These are phyloP conservation scores for Plumapathes pennacea DNA, from an alignment of 92 coral and sea anemone species.

Conservation along the genomic window DNA sequence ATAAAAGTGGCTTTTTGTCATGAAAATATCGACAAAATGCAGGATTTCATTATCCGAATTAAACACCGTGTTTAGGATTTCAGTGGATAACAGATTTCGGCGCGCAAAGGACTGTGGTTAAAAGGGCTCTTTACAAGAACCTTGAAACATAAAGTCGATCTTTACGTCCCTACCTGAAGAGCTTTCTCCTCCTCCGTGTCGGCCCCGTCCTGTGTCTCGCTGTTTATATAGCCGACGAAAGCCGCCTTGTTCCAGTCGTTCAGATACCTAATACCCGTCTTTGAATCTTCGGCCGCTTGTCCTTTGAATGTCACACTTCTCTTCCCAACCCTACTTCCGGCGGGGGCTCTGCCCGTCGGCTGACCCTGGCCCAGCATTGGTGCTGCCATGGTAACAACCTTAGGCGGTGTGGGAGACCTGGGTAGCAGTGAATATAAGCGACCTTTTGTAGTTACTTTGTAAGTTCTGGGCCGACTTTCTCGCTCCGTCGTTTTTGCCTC, in stretches of 20 bases:
- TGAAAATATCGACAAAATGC: no score
- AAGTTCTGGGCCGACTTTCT: slow-evolving; percentile 12
- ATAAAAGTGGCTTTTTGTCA: no score
- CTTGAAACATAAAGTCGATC: no score
- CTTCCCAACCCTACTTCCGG: slow-evolving; percentile 21
- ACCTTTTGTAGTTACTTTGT: slow-evolving; percentile 52
- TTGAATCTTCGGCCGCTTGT: slow-evolving; percentile 4
- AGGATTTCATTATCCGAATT: no score
- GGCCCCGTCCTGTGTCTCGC: slow-evolving; percentile 43
- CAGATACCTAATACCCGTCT: slow-evolving; percentile 51
- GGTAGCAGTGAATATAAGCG: slow-evolving; percentile 53
- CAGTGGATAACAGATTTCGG: no score
- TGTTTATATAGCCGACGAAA: slow-evolving; percentile 74
- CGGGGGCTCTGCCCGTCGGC: slow-evolving; percentile 12
- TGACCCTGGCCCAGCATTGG: slow-evolving; percentile 48
- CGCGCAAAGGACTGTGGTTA: no score
- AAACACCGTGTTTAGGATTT: no score
- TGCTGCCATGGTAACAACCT: slow-evolving; percentile 50
- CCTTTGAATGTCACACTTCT: slow-evolving; percentile 54
- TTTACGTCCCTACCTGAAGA: slow-evolving; percentile 48
- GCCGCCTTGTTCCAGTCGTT: slow-evolving; percentile 79
- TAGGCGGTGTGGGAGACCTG: slow-evolving; percentile 30
- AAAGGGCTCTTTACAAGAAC: no score
- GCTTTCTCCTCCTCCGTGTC: slow-evolving; percentile 50
- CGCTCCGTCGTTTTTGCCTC: slow-evolving; percentile 1